These are phyloP conservation scores for Molossus alvarezi DNA, from an alignment of 2,797 vertebrate genomes.

Conservation along the genomic window DNA sequence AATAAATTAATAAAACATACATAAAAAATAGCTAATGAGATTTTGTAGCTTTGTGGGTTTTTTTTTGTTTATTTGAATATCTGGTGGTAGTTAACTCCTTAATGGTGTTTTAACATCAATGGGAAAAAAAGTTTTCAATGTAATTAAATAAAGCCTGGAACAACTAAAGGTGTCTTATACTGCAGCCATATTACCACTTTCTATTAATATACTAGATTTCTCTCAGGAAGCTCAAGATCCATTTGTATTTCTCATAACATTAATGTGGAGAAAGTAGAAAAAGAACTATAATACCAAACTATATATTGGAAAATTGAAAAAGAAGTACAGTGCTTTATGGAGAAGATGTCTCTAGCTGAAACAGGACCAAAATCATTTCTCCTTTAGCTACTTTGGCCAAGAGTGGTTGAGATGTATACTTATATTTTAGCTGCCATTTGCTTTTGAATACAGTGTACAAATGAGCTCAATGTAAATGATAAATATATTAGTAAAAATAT, in stretches of 20 bases:
- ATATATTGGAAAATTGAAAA: not conserved
- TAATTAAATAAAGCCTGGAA: not conserved
- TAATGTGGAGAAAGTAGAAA: not conserved
- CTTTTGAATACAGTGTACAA: not conserved
- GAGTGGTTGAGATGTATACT: not conserved
- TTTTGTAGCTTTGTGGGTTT: not conserved
- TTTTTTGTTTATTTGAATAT: not conserved
- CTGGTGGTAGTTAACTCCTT: not conserved
- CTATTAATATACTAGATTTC: not conserved
- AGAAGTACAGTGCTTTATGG: not conserved
- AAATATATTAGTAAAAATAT: not conserved
- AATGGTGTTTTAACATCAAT: not conserved
- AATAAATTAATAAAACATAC: too few species aligned
- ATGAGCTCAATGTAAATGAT: not conserved
- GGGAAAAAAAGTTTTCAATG: not conserved
- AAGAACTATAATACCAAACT: not conserved
- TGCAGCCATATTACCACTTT: not conserved
- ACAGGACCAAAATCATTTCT: not conserved
- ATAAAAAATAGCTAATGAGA: not conserved
- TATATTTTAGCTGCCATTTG: not conserved
- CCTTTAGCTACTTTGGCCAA: not conserved
- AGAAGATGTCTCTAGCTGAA: not conserved
- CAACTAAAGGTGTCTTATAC: not conserved
- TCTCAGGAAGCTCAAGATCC: not conserved
- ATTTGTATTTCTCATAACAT: not conserved